These are phyloP conservation scores for Ceraclea dissimilis DNA, from an alignment of 2,888 invertebrate species.

Conservation along the genomic window DNA sequence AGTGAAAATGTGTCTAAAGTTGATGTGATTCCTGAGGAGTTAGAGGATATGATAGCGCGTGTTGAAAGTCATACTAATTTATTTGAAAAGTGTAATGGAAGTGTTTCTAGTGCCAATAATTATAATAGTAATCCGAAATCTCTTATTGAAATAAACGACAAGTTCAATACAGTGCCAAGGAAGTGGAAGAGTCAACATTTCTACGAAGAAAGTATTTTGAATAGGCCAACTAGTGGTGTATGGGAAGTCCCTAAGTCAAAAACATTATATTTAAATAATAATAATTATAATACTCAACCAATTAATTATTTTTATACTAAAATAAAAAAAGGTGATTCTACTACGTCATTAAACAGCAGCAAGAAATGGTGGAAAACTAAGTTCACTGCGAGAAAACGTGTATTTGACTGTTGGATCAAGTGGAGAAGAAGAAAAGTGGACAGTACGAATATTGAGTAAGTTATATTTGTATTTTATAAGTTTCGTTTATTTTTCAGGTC, in stretches of 20 bases:
- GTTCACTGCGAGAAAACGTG: constrained; percentile 39
- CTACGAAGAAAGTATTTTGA: constrained; percentile 15
- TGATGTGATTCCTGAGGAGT: background rate
- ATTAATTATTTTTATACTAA: constrained; percentile 5
- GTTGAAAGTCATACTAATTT: background rate
- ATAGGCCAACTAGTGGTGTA: constrained; percentile 10
- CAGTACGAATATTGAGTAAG: constrained; percentile 33
- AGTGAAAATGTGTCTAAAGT: background rate
- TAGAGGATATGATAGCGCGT: background rate
- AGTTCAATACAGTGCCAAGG: constrained; percentile 7
- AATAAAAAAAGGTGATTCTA: constrained; percentile 29
- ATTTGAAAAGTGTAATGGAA: constrained; percentile 1
- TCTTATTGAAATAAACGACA: background rate
- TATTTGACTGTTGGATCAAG: constrained; percentile 41
- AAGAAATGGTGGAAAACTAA: constrained; percentile 41
- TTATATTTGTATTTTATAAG: constrained; percentile 23
- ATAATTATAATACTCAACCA: background rate
- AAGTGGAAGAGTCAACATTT: constrained; percentile 16
- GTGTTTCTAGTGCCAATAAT: background rate
- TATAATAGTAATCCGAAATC: background rate
- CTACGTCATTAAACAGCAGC: constrained; percentile 17
- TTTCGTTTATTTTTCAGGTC: background rate
- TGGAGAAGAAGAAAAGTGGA: constrained; percentile 35
- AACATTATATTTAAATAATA: background rate
- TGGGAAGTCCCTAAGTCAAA: constrained; percentile 7